Evolutionary conservation across 1,140 invertebrate species (phyloP).

Genomic region (Geopemphigus sp.): DNA sequence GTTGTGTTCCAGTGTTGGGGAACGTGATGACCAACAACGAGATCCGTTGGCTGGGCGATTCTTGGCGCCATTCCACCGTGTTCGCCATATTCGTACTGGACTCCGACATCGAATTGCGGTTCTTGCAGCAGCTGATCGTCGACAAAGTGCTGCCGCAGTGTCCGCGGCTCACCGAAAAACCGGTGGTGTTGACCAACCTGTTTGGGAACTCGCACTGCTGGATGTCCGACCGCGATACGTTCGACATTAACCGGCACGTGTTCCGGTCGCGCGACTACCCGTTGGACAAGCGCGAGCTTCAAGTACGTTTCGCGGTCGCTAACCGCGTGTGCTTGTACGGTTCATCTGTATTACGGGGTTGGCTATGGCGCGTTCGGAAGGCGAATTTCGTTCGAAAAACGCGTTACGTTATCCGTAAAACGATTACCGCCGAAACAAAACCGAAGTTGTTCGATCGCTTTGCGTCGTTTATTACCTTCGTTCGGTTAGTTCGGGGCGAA

Average conservation of each 20-base stretch:
- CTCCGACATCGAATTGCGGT: constrained; percentile 57
- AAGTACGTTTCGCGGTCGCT: not conserved
- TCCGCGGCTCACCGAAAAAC: constrained; percentile 56
- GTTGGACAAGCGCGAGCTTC: constrained; percentile 29
- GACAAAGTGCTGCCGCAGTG: constrained; percentile 58
- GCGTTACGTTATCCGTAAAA: no score
- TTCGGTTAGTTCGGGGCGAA: no score
- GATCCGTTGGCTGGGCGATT: constrained; percentile 58
- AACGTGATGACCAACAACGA: constrained; percentile 55
- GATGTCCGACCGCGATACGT: constrained; percentile 58
- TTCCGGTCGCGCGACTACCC: not conserved
- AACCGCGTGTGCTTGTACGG: no score
- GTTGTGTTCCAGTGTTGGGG: constrained; percentile 13
- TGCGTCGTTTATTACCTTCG: no score
- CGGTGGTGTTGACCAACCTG: constrained; percentile 27
- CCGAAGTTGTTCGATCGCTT: no score
- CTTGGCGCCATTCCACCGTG: constrained; percentile 56
- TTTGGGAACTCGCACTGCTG: constrained; percentile 55
- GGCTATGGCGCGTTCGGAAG: no score
- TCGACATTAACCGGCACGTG: constrained; percentile 60
- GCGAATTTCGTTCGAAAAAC: no score
- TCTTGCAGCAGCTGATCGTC: constrained; percentile 57
- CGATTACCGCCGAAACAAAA: no score
- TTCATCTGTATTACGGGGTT: no score
- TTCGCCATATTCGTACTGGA: constrained; percentile 60